phyloP scores from a whole-genome alignment of 2,888 invertebrate species.

The Callimorpha dominula region DNA sequence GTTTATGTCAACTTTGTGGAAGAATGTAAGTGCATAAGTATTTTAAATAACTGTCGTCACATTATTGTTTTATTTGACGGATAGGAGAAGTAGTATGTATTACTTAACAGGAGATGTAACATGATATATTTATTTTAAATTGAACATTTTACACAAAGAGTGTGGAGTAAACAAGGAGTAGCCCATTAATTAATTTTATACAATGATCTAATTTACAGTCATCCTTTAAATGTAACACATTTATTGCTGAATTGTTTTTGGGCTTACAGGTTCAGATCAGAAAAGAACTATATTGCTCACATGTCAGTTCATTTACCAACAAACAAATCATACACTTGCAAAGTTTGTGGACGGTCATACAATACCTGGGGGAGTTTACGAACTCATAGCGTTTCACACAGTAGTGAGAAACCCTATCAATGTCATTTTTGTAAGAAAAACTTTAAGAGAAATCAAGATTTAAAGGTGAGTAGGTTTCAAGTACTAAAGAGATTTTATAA shows the following conservation, averaged over 20 bases:
- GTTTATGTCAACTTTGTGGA: slow-evolving; percentile 89
- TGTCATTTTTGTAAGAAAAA: slow-evolving; percentile 90
- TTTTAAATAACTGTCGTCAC: neutral
- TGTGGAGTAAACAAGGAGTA: neutral
- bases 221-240: neutral
- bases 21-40: slow-evolving; percentile 85
- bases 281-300: slow-evolving; percentile 88
- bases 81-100: neutral
- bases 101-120: neutral
- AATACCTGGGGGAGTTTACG: slow-evolving; percentile 89
- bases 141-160: neutral
- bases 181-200: neutral
- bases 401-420: slow-evolving; percentile 89
- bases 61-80: neutral
- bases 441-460: slow-evolving; percentile 91
- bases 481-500: neutral
- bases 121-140: neutral
- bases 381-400: slow-evolving; percentile 90
- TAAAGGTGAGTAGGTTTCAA: slow-evolving; percentile 84
- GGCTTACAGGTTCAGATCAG: slow-evolving; percentile 88
- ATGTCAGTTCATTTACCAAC: slow-evolving; percentile 77
- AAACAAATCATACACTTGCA: slow-evolving; percentile 77
- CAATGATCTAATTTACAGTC: neutral
- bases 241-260: neutral
- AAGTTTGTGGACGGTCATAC: slow-evolving; percentile 90